Evolutionary conservation across 2,888 invertebrate genomes (phyloP), one percentile per base, ranked within the genome.

Genomic region (Rhagophthalmus giganteus): DNA sequence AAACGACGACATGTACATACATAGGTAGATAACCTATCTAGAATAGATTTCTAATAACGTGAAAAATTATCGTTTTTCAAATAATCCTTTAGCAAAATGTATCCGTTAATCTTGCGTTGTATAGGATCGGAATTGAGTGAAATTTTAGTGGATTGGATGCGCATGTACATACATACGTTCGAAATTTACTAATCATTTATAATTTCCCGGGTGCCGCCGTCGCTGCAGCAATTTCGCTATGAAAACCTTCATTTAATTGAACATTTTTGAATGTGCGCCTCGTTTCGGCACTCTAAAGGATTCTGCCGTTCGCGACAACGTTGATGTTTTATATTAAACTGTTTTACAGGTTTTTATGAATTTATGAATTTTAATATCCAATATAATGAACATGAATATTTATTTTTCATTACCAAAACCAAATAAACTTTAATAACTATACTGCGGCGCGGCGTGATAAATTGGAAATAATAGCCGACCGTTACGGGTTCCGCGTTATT

Each of bases 381-480:
- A 46, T 37, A 31, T 32, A 46, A 40, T 25, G 33, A 47, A 34
- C 39, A 39, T 47, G 39, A 47, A 47, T 50, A 44, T 50, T 49
- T 50, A 50, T 50, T 50, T 50, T 49, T 50, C 42, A 44, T 50
- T 50, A 42, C 20, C 32, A 12, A 31, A 48, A 20, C 33, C 38
- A 50, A 44, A 38, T 44, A 44, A 44, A 38, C 40, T 38, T 33
- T 50, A 39, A 47, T 33, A 47, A 33, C 40, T 15, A 47, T 12
- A 39, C 33, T 34, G 27, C 28, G 20, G 27, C 39, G 39, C 28
- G 20, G 27, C 39, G 39, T 33, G 12, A 39, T 33, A 47, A 47
- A 47, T 39, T 47, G 16, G 26, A 28, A 38, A 46, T 40, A 39
- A 47, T 33, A 25, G 46, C 15, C 14, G 13, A 14, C 14, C 6